A percentile compares a stretch with the other conserved stretches of the same genome.
phyloP scores from a whole-genome alignment of 2,113 vertebrate genomes.

The Boulengeromyrus knoepffleri region DNA sequence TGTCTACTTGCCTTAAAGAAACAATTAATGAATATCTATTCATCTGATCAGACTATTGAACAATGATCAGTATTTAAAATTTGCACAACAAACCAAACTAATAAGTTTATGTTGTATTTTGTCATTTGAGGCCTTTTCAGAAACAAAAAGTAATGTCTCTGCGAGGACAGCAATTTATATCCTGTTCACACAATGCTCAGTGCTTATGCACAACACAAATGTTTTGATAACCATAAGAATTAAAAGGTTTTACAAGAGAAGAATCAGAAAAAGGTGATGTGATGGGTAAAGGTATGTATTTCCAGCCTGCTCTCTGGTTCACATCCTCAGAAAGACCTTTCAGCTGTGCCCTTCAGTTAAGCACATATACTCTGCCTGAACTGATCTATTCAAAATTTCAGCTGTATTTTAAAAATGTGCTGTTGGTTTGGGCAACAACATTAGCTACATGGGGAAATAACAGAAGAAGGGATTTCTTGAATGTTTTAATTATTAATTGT shows the following conservation, averaged over 20 bases:
- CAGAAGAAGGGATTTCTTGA: not conserved
- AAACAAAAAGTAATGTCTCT: not conserved
- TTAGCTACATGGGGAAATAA: not conserved
- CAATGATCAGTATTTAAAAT: not conserved
- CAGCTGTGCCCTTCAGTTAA: not conserved
- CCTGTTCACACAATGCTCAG: not conserved
- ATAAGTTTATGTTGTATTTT: not conserved
- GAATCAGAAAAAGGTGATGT: not conserved
- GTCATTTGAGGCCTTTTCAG: not conserved
- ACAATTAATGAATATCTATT: not conserved
- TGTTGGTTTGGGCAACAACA: not conserved
- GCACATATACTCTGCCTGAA: not conserved
- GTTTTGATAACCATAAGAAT: not conserved
- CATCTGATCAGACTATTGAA: not conserved
- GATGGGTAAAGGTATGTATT: not conserved
- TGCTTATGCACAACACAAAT: not conserved
- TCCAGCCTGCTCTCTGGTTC: not conserved
- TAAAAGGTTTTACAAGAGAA: not conserved
- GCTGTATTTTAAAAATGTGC: not conserved
- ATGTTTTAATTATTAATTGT: not conserved
- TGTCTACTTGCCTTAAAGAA: not conserved
- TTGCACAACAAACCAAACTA: not conserved
- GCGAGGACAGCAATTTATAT: not conserved
- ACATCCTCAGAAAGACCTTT: not conserved
- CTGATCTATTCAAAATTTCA: not conserved